Percentiles rank a stretch among this genome's conserved stretches.
Evolutionary conservation across 2,888 invertebrate species (phyloP).

Genomic region (Nomada flava): DNA sequence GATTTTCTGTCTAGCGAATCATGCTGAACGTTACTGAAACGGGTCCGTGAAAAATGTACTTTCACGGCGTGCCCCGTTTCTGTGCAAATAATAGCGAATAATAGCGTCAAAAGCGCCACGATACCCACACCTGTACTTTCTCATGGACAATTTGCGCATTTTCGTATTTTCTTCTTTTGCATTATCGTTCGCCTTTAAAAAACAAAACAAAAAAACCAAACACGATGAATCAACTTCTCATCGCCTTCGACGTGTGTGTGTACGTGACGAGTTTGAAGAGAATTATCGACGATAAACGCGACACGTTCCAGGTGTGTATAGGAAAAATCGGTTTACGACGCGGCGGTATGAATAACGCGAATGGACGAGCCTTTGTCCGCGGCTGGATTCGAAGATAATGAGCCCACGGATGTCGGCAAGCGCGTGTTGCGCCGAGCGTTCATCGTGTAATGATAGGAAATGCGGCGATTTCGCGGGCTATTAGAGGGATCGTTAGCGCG

Average conservation of each 20-base stretch:
- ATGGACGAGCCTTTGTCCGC: conserved; percentile 27
- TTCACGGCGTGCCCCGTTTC: conserved; percentile 55
- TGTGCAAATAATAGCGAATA: conserved; percentile 55
- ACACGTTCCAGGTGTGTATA: background rate
- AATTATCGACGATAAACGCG: conserved; percentile 10
- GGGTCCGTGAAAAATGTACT: conserved; percentile 49
- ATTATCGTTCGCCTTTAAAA: background rate
- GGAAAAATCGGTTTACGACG: conserved; percentile 24
- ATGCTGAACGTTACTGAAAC: conserved; percentile 42
- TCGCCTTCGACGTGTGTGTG: background rate
- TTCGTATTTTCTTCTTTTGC: background rate
- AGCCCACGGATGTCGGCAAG: conserved; percentile 25
- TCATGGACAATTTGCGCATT: too few relatives aligned
- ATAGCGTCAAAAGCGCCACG: background rate
- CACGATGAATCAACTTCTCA: background rate
- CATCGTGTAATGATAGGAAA: conserved; percentile 69
- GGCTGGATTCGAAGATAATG: conserved; percentile 39
- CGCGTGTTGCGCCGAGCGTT: conserved; percentile 35
- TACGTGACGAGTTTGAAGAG: background rate
- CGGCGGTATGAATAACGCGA: conserved; percentile 9
- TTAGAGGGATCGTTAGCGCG: conserved; percentile 71
- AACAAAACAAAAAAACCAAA: background rate
- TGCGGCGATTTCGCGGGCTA: conserved; percentile 69
- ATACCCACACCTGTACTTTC: too few relatives aligned
- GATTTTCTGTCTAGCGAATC: conserved; percentile 48